Evolutionary conservation across 2,797 vertebrate genomes (phyloP).

Genomic region (Xenopus petersii): DNA sequence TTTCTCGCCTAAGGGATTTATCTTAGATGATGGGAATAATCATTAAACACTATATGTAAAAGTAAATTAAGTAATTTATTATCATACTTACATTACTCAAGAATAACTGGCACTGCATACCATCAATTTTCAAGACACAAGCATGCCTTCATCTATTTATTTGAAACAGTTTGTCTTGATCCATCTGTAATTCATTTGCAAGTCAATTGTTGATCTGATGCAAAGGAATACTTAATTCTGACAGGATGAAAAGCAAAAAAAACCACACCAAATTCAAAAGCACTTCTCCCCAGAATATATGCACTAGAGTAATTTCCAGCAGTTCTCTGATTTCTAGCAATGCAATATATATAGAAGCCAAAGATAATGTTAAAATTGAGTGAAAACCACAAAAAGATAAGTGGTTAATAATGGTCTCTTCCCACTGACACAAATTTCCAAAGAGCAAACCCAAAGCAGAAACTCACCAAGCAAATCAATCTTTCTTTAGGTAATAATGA

Average conservation of each 20-base stretch:
- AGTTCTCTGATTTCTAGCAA: constrained; percentile 1
- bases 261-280: constrained; percentile 1
- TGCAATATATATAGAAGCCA: constrained; percentile 1
- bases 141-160: constrained; percentile 45
- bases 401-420: neutral
- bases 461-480: neutral
- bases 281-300: neutral
- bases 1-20: constrained; percentile 20
- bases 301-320: neutral
- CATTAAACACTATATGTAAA: constrained; percentile 44
- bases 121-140: constrained; percentile 42
- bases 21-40: constrained; percentile 37
- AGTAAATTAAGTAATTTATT: constrained; percentile 47
- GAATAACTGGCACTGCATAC: constrained; percentile 30
- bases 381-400: constrained; percentile 3
- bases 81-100: constrained; percentile 45
- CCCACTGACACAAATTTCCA: neutral
- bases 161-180: constrained; percentile 46
- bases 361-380: constrained; percentile 3
- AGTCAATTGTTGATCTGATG: constrained; percentile 47
- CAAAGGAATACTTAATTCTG: constrained; percentile 40
- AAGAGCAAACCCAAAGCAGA: neutral
- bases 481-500: neutral
- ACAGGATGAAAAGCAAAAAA: constrained; percentile 14
- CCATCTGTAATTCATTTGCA: constrained; percentile 48